phyloP scores from a whole-genome alignment of 2,797 vertebrate species.

The Cebuella pygmaea region DNA sequence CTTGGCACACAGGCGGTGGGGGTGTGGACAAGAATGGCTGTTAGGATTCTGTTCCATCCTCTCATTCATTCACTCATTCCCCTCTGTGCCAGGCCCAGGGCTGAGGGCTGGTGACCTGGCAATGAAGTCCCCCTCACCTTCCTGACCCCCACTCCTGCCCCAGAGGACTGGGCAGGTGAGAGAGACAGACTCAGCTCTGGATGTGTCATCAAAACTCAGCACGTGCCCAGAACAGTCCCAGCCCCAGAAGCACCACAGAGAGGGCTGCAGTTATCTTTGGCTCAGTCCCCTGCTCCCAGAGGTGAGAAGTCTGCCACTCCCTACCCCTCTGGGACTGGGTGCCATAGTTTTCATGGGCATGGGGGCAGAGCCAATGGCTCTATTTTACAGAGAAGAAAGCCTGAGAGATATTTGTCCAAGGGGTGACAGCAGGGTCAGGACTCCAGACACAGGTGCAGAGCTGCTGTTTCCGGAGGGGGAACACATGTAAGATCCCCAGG shows the following conservation, averaged over 20 bases:
- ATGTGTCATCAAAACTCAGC: background rate
- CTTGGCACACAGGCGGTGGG: background rate
- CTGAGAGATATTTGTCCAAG: background rate
- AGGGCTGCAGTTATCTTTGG: background rate
- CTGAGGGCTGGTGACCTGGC: background rate
- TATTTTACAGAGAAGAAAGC: background rate
- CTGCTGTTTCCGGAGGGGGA: background rate
- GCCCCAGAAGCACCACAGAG: background rate
- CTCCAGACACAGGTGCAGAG: background rate
- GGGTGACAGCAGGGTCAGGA: background rate
- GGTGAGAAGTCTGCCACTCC: background rate
- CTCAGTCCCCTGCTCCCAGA: background rate
- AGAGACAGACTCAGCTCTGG: background rate
- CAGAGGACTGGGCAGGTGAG: background rate
- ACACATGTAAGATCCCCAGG: background rate
- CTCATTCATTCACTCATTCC: background rate
- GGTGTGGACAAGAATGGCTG: background rate
- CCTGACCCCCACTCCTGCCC: background rate
- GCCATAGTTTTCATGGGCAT: background rate
- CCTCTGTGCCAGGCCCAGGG: background rate
- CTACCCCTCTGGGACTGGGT: background rate
- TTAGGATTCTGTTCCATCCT: background rate
- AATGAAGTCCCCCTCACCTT: background rate
- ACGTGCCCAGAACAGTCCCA: fast-evolving
- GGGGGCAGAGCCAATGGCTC: background rate